Evolutionary conservation across 2,888 invertebrate genomes (phyloP), one percentile per base, ranked within the genome.

Genomic region (Gerris lacustris): DNA sequence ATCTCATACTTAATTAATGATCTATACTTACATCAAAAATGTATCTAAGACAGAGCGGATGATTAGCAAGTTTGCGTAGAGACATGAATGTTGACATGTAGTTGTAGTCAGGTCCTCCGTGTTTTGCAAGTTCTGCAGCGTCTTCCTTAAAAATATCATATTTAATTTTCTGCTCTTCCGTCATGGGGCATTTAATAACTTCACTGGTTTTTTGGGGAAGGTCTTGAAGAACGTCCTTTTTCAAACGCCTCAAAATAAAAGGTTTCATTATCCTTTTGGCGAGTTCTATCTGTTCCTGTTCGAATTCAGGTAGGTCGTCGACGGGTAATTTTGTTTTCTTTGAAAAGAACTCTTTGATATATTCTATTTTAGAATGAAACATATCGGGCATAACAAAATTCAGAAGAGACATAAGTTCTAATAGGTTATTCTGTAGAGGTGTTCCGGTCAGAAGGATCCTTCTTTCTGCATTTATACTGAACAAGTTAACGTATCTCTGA

Each of bases 251-350:
- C 66, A 98, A 83, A 5, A 97, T 88, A 80, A 98, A 98, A 0
- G 98, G 98, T 79, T 91, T 92, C 91, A 98, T 95, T 75, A 98
- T 96, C 68, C 90, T 85, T 79, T 97, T 96, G 0, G 97, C 97
- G 78, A 96, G 92, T 15, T 88, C 88, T 66, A 98, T 91, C 80
- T 95, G 92, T 71, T 92, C 89, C 78, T 88, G 86, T 79, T 96
- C 96, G 81, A 95, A 97, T n/a, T 88, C 82, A 0, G 90, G 89
- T 47, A 71, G 63, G 17, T 74, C 72, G 44, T 72, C 71, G 2
- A 67, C 68, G 11, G 69, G 67, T 17, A 70, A 63, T 70, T 76
- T 76, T 31, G 86, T 77, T 79, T 85, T 89, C 80, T 90, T 92
- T 70, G 90, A 88, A 81, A 96, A 96, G 76, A 96, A 84, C 76